Percentiles rank a stretch among this genome's conserved stretches.
These are phyloP conservation scores for Vannuccia rotundouncinata DNA, from an alignment of 2,888 invertebrate genomes.

Conservation along the genomic window DNA sequence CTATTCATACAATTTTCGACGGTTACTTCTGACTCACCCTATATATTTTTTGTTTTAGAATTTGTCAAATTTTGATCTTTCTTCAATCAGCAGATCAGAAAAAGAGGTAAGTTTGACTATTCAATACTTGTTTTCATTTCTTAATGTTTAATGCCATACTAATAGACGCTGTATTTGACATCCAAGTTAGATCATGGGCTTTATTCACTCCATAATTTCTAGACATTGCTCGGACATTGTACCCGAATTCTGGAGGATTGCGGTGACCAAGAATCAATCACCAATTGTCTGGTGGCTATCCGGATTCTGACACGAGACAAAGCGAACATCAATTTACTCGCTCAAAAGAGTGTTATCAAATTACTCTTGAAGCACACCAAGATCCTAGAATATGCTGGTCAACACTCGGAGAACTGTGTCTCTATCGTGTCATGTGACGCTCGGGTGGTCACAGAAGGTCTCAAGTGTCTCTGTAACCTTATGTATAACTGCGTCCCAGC, in stretches of 20 bases:
- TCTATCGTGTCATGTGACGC: not conserved
- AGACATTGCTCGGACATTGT: not conserved
- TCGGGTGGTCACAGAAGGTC: conserved; percentile 1
- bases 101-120: conserved; percentile 13
- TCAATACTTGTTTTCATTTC: too few relatives aligned
- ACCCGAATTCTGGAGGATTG: not conserved
- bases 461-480: conserved; percentile 32
- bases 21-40: too few relatives aligned
- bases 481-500: not conserved
- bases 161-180: not conserved
- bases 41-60: not conserved
- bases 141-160: not conserved
- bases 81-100: not conserved
- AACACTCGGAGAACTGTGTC: not conserved
- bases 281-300: not conserved
- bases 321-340: not conserved
- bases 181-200: not conserved
- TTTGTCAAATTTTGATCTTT: not conserved
- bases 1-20: too few relatives aligned
- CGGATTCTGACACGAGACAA: not conserved
- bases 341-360: not conserved
- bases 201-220: not conserved
- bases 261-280: not conserved
- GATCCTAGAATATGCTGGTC: not conserved
- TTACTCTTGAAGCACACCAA: not conserved